Conservation (phyloP, 2,113 vertebrate species). For the Sander lucioperca region DNA sequence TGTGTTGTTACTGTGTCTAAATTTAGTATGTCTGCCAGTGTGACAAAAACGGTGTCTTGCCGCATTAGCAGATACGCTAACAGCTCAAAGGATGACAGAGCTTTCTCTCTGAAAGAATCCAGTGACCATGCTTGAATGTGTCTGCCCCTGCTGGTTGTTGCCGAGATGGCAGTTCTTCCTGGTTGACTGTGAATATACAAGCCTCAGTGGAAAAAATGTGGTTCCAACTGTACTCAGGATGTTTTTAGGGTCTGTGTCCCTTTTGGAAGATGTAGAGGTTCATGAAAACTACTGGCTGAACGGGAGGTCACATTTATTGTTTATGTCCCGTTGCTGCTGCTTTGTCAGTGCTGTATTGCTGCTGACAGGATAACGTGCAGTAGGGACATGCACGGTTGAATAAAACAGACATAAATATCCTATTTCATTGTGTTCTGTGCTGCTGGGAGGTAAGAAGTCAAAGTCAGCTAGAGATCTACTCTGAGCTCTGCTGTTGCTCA, state of each 20-base stretch:
- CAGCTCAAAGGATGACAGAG: conserved; percentile 30
- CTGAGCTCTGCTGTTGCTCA: background rate
- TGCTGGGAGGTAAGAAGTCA: conserved; percentile 16
- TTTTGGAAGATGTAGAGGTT: conserved; percentile 21
- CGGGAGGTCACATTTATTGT: conserved; percentile 19
- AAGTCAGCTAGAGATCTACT: background rate
- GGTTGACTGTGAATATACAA: conserved; percentile 1
- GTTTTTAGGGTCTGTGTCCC: conserved; percentile 20
- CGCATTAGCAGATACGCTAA: conserved; percentile 35
- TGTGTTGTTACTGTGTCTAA: conserved; percentile 47
- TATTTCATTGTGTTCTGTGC: background rate
- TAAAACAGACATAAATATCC: conserved; percentile 7
- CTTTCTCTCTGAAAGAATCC: conserved; percentile 27
- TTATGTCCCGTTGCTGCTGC: conserved; percentile 12
- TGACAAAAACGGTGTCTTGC: conserved; percentile 49
- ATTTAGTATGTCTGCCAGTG: conserved; percentile 51
- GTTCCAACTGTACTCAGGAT: conserved; percentile 15
- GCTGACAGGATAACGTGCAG: conserved; percentile 8
- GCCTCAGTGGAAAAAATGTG: conserved; percentile 3
- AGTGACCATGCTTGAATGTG: conserved; percentile 9
- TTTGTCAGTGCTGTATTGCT: conserved; percentile 31
- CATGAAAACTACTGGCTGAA: conserved; percentile 11
- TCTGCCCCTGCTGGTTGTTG: conserved; percentile 34
- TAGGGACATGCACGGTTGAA: background rate
- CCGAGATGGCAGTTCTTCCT: conserved; percentile 21